These are phyloP conservation scores for Oophaga pumilio DNA, from an alignment of 2,113 vertebrate species.

Conservation along the genomic window DNA sequence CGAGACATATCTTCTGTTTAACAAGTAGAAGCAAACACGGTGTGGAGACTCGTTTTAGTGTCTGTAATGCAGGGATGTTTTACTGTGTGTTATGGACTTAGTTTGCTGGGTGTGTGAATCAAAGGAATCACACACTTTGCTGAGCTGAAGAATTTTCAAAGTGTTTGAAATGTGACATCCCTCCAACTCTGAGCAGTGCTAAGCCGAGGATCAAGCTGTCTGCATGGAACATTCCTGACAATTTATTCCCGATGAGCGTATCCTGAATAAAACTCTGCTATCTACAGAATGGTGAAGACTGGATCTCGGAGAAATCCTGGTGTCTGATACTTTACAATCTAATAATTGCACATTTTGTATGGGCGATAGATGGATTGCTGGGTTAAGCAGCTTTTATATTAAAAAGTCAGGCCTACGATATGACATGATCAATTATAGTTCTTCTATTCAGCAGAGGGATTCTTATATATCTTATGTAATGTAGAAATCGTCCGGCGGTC, in stretches of 20 bases:
- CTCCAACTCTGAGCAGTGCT: conserved; percentile 6
- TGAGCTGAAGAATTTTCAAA: conserved; percentile 10
- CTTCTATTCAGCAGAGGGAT: background rate
- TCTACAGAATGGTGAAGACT: background rate
- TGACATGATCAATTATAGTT: background rate
- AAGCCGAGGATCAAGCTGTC: conserved; percentile 33
- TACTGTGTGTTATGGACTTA: conserved; percentile 10
- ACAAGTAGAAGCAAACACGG: background rate
- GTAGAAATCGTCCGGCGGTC: background rate
- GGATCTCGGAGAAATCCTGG: background rate
- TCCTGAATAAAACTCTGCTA: conserved; percentile 6
- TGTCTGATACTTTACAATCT: background rate
- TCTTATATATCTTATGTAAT: background rate
- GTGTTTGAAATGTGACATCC: conserved; percentile 24
- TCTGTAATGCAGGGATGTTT: conserved; percentile 3
- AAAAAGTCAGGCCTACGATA: background rate
- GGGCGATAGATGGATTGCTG: conserved; percentile 22
- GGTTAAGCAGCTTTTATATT: conserved; percentile 18
- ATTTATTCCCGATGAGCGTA: conserved; percentile 1
- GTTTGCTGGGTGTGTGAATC: conserved; percentile 15
- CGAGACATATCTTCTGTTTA: conserved; percentile 6
- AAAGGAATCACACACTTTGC: conserved; percentile 26
- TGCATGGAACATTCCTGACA: conserved; percentile 11
- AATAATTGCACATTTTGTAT: conserved; percentile 20
- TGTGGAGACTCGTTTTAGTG: conserved; percentile 20